Percentiles rank a stretch among this genome's conserved stretches.
These are phyloP conservation scores for Anticlea derivata DNA, from an alignment of 2,888 invertebrate genomes.

Conservation along the genomic window DNA sequence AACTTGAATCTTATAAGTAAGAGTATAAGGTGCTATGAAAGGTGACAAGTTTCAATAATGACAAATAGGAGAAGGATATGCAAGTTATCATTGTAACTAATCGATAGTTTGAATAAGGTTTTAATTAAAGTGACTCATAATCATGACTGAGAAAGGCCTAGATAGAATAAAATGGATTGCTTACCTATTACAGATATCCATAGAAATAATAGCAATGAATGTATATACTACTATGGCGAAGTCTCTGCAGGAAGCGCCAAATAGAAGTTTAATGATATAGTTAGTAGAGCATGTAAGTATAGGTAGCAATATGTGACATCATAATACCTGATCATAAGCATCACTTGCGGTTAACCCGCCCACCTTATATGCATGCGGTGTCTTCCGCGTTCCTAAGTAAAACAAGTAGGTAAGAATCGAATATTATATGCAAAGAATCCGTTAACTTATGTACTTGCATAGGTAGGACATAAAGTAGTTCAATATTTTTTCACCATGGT, in stretches of 20 bases:
- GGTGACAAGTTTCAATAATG: too few species aligned
- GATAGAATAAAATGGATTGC: too few species aligned
- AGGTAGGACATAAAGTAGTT: too few species aligned
- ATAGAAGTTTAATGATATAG: constrained; percentile 5
- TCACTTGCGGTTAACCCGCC: constrained; percentile 17
- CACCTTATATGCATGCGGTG: constrained; percentile 16
- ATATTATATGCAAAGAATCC: constrained; percentile 4
- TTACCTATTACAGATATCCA: too few species aligned
- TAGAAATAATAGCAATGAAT: too few species aligned
- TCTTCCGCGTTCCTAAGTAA: constrained; percentile 18
- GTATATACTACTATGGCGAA: too few species aligned
- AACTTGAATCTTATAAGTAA: background rate
- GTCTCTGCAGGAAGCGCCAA: too few species aligned
- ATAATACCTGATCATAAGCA: constrained; percentile 18
- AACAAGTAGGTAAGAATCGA: constrained; percentile 1
- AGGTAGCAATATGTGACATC: constrained; percentile 6
- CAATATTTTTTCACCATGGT: too few species aligned
- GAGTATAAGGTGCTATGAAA: background rate
- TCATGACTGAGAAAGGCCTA: too few species aligned
- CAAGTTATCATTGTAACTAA: background rate
- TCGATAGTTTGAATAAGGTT: too few species aligned
- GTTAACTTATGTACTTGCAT: too few species aligned
- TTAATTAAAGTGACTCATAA: too few species aligned
- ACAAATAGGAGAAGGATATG: background rate
- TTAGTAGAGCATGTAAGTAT: constrained; percentile 15